Evolutionary conservation across 2,797 vertebrate genomes (phyloP), one percentile per base, ranked within the genome.

Genomic region (Diplodus puntazzo): DNA sequence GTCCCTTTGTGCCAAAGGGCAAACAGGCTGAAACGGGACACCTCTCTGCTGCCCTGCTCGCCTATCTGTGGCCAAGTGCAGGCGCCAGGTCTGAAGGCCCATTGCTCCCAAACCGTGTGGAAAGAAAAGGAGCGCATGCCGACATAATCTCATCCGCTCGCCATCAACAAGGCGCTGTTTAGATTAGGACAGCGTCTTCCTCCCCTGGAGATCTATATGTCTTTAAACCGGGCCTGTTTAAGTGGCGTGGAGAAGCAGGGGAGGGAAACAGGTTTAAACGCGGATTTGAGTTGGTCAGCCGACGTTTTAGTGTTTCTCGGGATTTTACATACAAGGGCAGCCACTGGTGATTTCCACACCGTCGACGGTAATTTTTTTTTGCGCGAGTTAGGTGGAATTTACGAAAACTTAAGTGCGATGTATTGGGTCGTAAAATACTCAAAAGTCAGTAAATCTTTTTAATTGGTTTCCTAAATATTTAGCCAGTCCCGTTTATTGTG

Each of bases 61-160:
- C 69, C 86, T 88, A 79, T 91, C 87, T 89, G 77, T 90, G 89
- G 76, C 86, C 90, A 90, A 86, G 91, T 92, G 85, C 88, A 91
- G 94, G 94, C 95, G 95, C 94, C 95, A 95, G 79, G 81, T 94
- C 89, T 80, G 90, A 93, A 92, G 93, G 91, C 88, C 92, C 92
- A 86, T 87, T 84, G 84, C 91, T 87, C 77, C 89, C 91, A 82
- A 95, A 93, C 91, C 83, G 83, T 68, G 77, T 88, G 87, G 89
- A 93, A 91, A 95, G 91, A 93, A 92, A 93, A 91, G 87, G 76
- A 81, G 87, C 66, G 82, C 83, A 82, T 84, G 89, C 86, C 81
- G 88, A 91, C 88, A 92, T 92, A 92, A 96, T 95, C 94, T 92
- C 93, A 94, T 95, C 93, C 93, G 92, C 88, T 93, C 88, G 78